Conservation (phyloP, 2,797 vertebrate species). For the Potorous gilbertii region DNA sequence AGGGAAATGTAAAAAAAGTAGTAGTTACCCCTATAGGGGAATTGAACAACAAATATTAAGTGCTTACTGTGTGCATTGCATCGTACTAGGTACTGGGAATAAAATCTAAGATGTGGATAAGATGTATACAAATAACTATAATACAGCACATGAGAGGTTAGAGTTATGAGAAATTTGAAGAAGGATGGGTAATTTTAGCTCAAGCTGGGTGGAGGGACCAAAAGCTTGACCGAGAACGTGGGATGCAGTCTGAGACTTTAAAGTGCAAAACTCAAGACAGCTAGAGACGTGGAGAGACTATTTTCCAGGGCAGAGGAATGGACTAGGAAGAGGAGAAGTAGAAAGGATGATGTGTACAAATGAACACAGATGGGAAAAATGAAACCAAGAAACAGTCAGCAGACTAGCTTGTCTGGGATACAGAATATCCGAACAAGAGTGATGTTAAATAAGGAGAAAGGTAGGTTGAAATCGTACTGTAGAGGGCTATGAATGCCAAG, state of each 20-base stretch:
- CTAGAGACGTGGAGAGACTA: not conserved
- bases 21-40: not conserved
- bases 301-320: not conserved
- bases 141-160: not conserved
- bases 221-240: not conserved
- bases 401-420: not conserved
- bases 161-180: not conserved
- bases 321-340: not conserved
- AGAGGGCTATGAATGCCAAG: not conserved
- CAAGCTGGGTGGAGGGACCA: not conserved
- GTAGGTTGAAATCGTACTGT: not conserved
- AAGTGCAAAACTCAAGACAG: not conserved
- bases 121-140: not conserved
- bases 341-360: not conserved
- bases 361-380: not conserved
- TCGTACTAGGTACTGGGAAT: not conserved
- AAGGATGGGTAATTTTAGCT: not conserved
- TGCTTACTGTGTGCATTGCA: not conserved
- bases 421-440: not conserved
- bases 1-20: not conserved
- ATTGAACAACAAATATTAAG: not conserved
- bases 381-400: not conserved
- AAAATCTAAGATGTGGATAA: not conserved
- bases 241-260: not conserved
- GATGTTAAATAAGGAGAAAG: not conserved